Evolutionary conservation across 2,888 invertebrate species (phyloP), one percentile per base, ranked within the genome.

Genomic region (Synanthedon formicaeformis): DNA sequence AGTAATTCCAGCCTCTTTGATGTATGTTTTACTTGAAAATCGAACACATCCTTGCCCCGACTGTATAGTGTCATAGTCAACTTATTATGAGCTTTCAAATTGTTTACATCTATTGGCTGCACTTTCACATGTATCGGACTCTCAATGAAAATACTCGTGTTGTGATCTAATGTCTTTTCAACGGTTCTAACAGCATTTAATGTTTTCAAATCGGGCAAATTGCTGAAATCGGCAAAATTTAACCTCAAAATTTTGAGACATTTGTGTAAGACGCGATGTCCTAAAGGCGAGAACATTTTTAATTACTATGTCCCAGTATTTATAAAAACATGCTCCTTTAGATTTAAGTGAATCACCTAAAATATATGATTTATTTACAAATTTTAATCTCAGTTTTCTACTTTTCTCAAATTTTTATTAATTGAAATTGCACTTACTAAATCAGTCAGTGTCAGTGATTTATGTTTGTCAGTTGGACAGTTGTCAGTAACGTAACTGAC

Each of bases 241-340:
- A 88, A 87, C 88, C 88, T 88, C 80, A 88, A 87, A 83, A 83
- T 74, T 61, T 82, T 85, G 65, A 82, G 76, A 64, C 80, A 81
- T 73, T 83, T 86, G 74, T 81, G 75, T 74, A 85, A 75, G 66
- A 79, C 75, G 54, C 81, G 73, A 55, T 75, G 78, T 50, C 79
- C 73, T 53, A 69, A 67, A 56, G 82, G 61, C 48, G 78, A 72
- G 60, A 85, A 81, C 87, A 87, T 86, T 66, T 16, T 71, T 77
- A 54, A 23, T 34, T 51, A 50, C 10, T 34, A 5, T 34, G 10
- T 10, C 34, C 34, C 34, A 27, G 10, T 34, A 34, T 45, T 55
- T 45, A 53, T 50, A 53, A 51, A 13, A 53, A 18, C 53, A 56
- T 55, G 16, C 40, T 55, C 27, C 8, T 34, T 8, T 34, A n/a